Percentiles rank a stretch among this genome's conserved stretches.
Evolutionary conservation across 2,888 invertebrate genomes (phyloP).

Genomic region (Tanytarsus gracilentus): DNA sequence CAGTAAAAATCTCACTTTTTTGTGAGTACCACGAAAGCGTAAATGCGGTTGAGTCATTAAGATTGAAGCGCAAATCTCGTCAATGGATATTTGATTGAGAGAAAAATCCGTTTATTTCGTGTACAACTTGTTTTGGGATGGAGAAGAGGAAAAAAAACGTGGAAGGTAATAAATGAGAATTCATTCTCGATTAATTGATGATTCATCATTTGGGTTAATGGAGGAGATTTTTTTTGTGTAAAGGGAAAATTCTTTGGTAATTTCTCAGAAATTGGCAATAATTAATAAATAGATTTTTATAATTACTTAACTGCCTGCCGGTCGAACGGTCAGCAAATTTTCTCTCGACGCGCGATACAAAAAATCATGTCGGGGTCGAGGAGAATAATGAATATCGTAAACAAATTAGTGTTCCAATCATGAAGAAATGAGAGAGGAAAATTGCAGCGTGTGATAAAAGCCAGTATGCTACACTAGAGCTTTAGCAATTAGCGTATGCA

Average conservation of each 20-base stretch:
- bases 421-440: background rate
- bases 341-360: background rate
- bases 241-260: background rate
- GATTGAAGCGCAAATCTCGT: background rate
- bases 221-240: background rate
- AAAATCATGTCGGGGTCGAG: background rate
- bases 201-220: background rate
- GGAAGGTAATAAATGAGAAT: too few species aligned
- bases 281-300: slow-evolving; percentile 12
- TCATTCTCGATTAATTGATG: background rate
- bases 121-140: background rate
- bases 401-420: background rate
- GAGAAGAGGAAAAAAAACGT: background rate
- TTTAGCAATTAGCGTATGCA: background rate
- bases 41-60: too few species aligned
- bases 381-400: slow-evolving; percentile 5
- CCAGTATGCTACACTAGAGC: background rate
- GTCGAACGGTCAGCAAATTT: background rate
- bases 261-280: slow-evolving; percentile 7
- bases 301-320: background rate
- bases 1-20: too few species aligned
- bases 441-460: background rate
- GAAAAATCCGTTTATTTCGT: background rate
- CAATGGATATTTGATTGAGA: background rate
- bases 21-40: too few species aligned